A percentile compares a stretch with the other conserved stretches of the same genome.
These are phyloP conservation scores for Apomyelois bistriatella DNA, from an alignment of 2,888 invertebrate species.

Conservation along the genomic window DNA sequence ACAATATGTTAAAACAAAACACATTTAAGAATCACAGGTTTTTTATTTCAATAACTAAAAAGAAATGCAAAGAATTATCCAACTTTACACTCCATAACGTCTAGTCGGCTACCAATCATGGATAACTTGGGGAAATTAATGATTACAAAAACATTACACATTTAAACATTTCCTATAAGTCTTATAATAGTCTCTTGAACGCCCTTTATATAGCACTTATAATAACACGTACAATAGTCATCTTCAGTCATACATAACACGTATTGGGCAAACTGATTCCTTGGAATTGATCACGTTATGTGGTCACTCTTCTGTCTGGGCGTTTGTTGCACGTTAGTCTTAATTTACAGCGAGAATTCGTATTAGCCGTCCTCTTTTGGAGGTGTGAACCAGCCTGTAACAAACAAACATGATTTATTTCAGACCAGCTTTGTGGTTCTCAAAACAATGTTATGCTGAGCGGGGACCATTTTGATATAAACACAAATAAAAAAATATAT, in stretches of 20 bases:
- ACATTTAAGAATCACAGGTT: conserved; percentile 74
- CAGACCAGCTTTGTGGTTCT: no score
- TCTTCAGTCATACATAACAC: conserved; percentile 52
- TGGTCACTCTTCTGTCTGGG: conserved; percentile 34
- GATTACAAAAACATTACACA: conserved; percentile 78
- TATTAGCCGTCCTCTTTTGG: conserved; percentile 94
- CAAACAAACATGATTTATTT: conserved; percentile 42
- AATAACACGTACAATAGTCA: conserved; percentile 44
- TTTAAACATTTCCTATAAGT: conserved; percentile 78
- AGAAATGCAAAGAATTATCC: conserved; percentile 75
- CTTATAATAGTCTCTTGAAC: conserved; percentile 72
- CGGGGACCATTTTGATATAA: no score
- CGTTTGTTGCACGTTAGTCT: conserved; percentile 67
- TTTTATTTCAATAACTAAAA: conserved; percentile 74
- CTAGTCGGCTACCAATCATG: conserved; percentile 59
- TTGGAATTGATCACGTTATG: conserved; percentile 49
- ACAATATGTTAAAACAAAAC: conserved; percentile 39
- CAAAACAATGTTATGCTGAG: no score
- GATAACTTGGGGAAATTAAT: conserved; percentile 72
- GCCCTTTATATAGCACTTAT: conserved; percentile 72
- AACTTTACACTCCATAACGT: conserved; percentile 74
- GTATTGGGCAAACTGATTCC: conserved; percentile 40
- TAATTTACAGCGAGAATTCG: conserved; percentile 39
- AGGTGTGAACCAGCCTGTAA: conserved; percentile 92
- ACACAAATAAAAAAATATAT: no score